phyloP scores from a whole-genome alignment of 1,140 invertebrate genomes.

The Danaus melanippus region DNA sequence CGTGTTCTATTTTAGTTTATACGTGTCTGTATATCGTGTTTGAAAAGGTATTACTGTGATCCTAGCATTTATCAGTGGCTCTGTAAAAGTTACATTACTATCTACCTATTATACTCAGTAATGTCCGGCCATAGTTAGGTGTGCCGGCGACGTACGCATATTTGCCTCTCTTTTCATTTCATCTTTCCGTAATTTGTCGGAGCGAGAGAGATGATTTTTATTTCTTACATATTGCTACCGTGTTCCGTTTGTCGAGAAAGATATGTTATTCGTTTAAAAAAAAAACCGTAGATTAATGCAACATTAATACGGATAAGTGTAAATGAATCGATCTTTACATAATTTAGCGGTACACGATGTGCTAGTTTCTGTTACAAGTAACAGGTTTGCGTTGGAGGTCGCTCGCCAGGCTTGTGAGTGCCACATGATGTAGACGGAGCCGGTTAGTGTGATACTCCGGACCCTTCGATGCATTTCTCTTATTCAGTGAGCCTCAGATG shows the following conservation, averaged over 20 bases:
- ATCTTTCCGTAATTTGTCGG: constrained; percentile 32
- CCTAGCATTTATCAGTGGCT: constrained; percentile 52
- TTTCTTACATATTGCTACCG: constrained; percentile 44
- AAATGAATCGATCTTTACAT: constrained; percentile 31
- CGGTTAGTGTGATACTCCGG: constrained; percentile 42
- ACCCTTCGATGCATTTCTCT: constrained; percentile 55
- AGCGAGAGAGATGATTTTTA: constrained; percentile 49
- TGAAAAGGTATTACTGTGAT: constrained; percentile 29
- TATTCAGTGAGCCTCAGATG: constrained; percentile 34
- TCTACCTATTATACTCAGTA: constrained; percentile 67
- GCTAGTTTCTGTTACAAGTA: constrained; percentile 54
- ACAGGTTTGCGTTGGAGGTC: constrained; percentile 69
- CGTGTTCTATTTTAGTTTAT: constrained; percentile 35
- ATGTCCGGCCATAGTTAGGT: constrained; percentile 71
- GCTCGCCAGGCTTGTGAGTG: constrained; percentile 49
- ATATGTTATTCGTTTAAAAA: constrained; percentile 30
- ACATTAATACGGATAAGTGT: constrained; percentile 22
- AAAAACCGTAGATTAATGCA: constrained; percentile 32
- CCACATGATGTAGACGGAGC: constrained; percentile 56
- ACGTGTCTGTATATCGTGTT: constrained; percentile 38
- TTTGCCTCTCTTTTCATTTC: constrained; percentile 59
- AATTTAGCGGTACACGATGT: constrained; percentile 35
- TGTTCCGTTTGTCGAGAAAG: constrained; percentile 39
- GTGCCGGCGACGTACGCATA: constrained; percentile 69
- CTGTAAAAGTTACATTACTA: constrained; percentile 44